Conservation (phyloP, 2,113 vertebrate genomes). For the Lampris incognitus region DNA sequence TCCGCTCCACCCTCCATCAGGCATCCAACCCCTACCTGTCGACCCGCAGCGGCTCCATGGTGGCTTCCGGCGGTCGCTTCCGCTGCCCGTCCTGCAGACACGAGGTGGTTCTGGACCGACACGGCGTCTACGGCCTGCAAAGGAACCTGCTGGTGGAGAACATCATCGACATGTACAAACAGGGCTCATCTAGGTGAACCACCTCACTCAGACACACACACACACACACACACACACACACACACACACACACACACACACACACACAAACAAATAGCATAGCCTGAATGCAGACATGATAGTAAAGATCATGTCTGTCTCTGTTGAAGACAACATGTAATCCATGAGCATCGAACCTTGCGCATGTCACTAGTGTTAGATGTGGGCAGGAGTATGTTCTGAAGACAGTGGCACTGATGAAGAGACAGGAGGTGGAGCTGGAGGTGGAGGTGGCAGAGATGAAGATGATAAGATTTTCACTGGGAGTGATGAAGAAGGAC, state of each 20-base stretch:
- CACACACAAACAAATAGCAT: neutral
- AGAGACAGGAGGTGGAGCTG: too few relatives aligned
- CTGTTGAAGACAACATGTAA: too few relatives aligned
- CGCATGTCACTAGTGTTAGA: too few relatives aligned
- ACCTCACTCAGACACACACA: neutral
- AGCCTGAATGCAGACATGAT: too few relatives aligned
- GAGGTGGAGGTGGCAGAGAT: too few relatives aligned
- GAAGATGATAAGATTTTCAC: too few relatives aligned
- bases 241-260: neutral
- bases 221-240: slow-evolving; percentile 19
- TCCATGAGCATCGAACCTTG: too few relatives aligned
- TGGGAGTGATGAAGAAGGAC: too few relatives aligned
- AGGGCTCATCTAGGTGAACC: slow-evolving; percentile 90
- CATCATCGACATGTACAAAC: slow-evolving; percentile 98
- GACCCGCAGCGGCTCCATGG: slow-evolving; percentile 86
- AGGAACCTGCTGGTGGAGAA: slow-evolving; percentile 98
- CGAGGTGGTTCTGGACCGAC: slow-evolving; percentile 93
- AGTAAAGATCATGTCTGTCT: too few relatives aligned
- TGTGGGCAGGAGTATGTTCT: too few relatives aligned
- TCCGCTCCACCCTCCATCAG: slow-evolving; percentile 71
- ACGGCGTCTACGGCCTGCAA: slow-evolving; percentile 95
- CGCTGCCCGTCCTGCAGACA: slow-evolving; percentile 96
- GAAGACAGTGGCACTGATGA: too few relatives aligned
- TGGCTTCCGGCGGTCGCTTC: slow-evolving; percentile 92
- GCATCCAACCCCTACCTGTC: slow-evolving; percentile 95